Base-by-base conservation (phyloP, 2,113 vertebrate genomes). In the Megaptera novaeangliae region DNA sequence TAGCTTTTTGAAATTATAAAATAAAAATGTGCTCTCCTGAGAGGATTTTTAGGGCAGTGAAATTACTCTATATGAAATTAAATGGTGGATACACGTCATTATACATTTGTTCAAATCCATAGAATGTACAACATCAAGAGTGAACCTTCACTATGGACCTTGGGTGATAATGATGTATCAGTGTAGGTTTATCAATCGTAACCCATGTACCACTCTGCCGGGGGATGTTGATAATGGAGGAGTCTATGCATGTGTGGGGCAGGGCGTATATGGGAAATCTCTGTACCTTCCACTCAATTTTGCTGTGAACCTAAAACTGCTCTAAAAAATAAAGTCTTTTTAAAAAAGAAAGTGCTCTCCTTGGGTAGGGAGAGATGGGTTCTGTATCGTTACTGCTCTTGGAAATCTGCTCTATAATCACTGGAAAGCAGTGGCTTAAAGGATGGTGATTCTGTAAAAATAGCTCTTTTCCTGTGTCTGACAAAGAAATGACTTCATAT, bases 401-500 rank as follows among this genome's bases (percentile, higher is more conserved):
- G 44, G 89, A 92, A 89, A 94, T 72, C 15, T 78, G 20, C 36
- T 88, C 78, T 49, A 34, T 57, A 41, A 41, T 84, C 12, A 36
- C 41, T 93, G 66, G 29, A 74, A 91, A 87, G 49, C 64, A 85
- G 57, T 36, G 31, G 20, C 27, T 85, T 86, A 44, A 91, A 94
- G 44, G 87, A 74, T 1, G 7, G 31, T 36, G 63, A 63, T 69
- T 93, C 84, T 94, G 39, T 75, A 88, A 96, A 96, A 92, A 66
- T 61, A 91, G 77, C 55, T 91, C n/a, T n/a, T 92, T 94, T 81
- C 59, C 64, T 78, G 12, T 41, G 23, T 23, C n/a, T 83, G 17
- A 86, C 68, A 95, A 95, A 96, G 57, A 80, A 95, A 85, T 64
- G 75, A 75, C 61, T 68, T 97, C 81, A 25, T 94, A 64, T 55